These are phyloP conservation scores for Octomys mimax DNA, from an alignment of 2,797 vertebrate species.

Conservation along the genomic window DNA sequence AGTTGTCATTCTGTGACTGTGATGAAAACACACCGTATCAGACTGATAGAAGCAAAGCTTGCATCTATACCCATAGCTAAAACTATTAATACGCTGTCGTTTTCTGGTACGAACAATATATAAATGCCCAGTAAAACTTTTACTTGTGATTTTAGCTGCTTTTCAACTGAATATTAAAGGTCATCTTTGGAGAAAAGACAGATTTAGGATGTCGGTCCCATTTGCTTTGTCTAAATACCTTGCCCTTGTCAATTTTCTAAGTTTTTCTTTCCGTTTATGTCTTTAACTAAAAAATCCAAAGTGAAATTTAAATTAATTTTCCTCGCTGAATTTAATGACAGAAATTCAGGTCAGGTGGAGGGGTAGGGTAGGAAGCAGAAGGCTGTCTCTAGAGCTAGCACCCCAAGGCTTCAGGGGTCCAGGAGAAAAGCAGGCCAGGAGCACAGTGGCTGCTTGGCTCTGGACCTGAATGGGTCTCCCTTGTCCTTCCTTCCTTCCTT, in stretches of 20 bases:
- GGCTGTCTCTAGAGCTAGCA: not conserved
- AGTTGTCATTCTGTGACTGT: constrained; percentile 17
- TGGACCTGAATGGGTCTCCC: not conserved
- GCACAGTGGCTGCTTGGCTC: not conserved
- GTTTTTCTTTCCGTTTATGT: not conserved
- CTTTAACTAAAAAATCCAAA: not conserved
- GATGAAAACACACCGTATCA: not conserved
- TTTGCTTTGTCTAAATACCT: constrained; percentile 17
- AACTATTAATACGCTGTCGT: not conserved
- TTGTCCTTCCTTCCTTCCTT: not conserved
- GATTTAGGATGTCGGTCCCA: not conserved
- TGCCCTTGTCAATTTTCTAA: not conserved
- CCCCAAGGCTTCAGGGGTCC: no score
- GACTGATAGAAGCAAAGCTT: not conserved
- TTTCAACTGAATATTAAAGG: not conserved
- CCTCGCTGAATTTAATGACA: not conserved
- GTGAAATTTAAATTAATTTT: not conserved
- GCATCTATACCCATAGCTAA: not conserved
- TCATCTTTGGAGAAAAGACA: not conserved
- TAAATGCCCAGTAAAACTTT: not conserved
- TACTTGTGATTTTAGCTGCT: not conserved
- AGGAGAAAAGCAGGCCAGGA: not conserved
- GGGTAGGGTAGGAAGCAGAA: fast-evolving
- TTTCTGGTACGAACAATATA: not conserved
- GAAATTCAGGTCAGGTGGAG: not conserved